Percentiles rank a stretch among this genome's conserved stretches.
phyloP scores from a whole-genome alignment of 2,113 vertebrate genomes.

The Mastomys natalensis region DNA sequence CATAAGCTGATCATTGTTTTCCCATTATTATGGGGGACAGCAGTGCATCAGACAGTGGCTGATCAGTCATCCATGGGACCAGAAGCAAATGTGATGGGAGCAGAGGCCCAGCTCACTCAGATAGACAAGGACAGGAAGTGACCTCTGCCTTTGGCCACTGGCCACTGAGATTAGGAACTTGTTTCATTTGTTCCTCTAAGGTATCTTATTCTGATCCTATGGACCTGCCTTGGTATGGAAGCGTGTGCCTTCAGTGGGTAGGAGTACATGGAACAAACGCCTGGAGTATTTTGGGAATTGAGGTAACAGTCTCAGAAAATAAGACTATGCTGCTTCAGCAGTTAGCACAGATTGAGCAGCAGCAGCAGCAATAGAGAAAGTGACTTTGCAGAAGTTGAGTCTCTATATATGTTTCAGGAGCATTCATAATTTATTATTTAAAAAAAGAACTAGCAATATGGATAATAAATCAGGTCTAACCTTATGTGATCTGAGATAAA shows the following conservation, averaged over 20 bases:
- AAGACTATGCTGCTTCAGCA: not conserved
- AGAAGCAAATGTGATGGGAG: not conserved
- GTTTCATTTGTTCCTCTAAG: not conserved
- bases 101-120: not conserved
- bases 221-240: not conserved
- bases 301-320: not conserved
- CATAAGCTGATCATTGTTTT: not conserved
- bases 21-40: not conserved
- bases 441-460: constrained; percentile 9
- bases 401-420: constrained; percentile 18
- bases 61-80: not conserved
- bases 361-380: not conserved
- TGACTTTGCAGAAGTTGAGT: constrained; percentile 52
- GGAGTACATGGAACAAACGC: not conserved
- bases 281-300: not conserved
- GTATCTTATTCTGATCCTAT: not conserved
- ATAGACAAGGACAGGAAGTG: not conserved
- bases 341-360: not conserved
- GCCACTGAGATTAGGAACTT: not conserved
- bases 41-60: not conserved
- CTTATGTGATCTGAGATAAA: constrained; percentile 57
- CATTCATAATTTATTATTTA: constrained; percentile 61
- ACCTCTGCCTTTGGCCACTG: not conserved
- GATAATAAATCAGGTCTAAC: constrained; percentile 61
- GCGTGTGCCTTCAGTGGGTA: not conserved